A percentile compares a stretch with the other conserved stretches of the same genome.
Evolutionary conservation across 2,113 vertebrate genomes (phyloP).

Genomic region (Notarius quadriscutis): DNA sequence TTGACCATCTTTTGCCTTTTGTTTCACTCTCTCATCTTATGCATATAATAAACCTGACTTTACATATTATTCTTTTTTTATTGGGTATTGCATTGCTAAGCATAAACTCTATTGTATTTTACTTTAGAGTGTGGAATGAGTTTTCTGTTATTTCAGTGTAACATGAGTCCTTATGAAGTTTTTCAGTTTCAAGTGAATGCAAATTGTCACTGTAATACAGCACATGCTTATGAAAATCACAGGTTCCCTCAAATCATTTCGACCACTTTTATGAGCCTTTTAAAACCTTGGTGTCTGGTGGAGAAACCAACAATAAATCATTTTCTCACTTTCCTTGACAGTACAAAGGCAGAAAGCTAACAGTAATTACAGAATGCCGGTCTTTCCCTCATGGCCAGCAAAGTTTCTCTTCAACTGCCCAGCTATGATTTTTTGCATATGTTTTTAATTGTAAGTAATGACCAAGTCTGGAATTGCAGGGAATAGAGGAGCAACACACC

Average conservation of each 20-base stretch:
- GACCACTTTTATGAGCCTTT: constrained; percentile 50
- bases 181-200: constrained; percentile 2
- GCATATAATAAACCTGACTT: neutral
- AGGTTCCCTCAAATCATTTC: constrained; percentile 31
- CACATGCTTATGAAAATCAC: constrained; percentile 31
- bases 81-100: neutral
- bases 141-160: constrained; percentile 1
- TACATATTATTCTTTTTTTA: neutral
- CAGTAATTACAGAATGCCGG: constrained; percentile 56
- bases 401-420: constrained; percentile 56
- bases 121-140: neutral
- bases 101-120: neutral
- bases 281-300: constrained; percentile 48
- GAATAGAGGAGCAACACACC: constrained; percentile 22
- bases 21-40: neutral
- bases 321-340: constrained; percentile 62
- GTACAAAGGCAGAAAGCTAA: constrained; percentile 51
- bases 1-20: neutral
- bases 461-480: constrained; percentile 65
- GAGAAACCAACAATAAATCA: constrained; percentile 59
- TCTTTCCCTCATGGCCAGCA: constrained; percentile 56
- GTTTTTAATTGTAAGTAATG: constrained; percentile 70
- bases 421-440: constrained; percentile 56
- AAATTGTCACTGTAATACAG: constrained; percentile 35
- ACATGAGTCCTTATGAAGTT: neutral